These are phyloP conservation scores for Troides oblongomaculatus DNA, from an alignment of 2,888 invertebrate genomes.

Conservation along the genomic window DNA sequence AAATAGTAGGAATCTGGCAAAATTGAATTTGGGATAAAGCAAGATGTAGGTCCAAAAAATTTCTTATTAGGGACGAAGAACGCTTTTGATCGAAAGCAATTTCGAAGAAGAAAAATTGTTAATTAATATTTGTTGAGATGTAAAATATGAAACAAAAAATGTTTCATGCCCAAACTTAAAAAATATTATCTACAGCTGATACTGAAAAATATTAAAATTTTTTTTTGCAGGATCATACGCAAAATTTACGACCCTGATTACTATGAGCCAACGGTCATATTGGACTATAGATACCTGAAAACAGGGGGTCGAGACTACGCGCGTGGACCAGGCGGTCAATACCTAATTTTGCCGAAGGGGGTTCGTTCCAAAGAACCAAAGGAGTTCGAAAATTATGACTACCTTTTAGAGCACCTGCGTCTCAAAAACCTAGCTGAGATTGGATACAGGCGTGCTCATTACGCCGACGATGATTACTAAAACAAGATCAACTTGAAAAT, in stretches of 20 bases:
- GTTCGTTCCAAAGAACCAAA: conserved; percentile 49
- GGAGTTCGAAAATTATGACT: conserved; percentile 56
- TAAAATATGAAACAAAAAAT: too few species aligned
- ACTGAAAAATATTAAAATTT: background rate
- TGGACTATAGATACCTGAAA: conserved; percentile 68
- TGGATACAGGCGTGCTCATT: conserved; percentile 32
- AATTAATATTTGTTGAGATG: too few species aligned
- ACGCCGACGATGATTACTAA: background rate
- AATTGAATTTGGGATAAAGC: too few species aligned
- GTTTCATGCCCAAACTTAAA: background rate
- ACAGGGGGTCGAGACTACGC: conserved; percentile 66
- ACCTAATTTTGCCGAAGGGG: conserved; percentile 59
- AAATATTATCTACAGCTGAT: background rate
- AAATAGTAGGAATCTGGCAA: too few species aligned
- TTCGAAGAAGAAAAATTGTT: too few species aligned
- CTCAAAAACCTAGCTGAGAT: conserved; percentile 48
- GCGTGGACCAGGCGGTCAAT: conserved; percentile 62
- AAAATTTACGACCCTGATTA: conserved; percentile 62
- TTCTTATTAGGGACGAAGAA: too few species aligned
- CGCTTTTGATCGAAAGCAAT: too few species aligned
- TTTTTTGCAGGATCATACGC: conserved; percentile 20
- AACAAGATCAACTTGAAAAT: background rate
- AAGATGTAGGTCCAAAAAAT: too few species aligned
- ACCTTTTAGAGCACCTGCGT: conserved; percentile 58
- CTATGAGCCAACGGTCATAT: conserved; percentile 57